A percentile compares a stretch with the other conserved stretches of the same genome.
phyloP scores from a whole-genome alignment of 1,140 invertebrate species.

The Lerema accius region DNA sequence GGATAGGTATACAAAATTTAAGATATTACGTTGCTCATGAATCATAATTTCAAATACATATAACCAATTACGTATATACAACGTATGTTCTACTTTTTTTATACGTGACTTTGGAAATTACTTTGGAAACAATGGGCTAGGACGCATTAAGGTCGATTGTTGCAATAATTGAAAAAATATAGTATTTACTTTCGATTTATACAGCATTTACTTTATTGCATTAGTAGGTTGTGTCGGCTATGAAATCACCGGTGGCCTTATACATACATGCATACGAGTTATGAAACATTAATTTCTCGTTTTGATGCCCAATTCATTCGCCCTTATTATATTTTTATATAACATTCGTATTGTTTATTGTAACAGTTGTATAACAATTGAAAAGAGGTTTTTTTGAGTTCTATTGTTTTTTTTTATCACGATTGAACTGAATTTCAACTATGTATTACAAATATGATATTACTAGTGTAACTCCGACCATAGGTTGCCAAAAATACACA shows the following conservation, averaged over 20 bases:
- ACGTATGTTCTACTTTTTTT: no score
- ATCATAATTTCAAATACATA: no score
- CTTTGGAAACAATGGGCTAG: background rate
- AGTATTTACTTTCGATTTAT: constrained; percentile 1
- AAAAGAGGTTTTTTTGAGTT: background rate
- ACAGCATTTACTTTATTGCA: constrained; percentile 8
- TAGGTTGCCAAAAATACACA: no score
- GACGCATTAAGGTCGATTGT: background rate
- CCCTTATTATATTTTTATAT: background rate
- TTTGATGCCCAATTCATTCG: constrained; percentile 4
- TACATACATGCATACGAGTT: background rate
- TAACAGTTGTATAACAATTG: background rate
- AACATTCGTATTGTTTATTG: no score
- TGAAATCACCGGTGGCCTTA: constrained; percentile 13
- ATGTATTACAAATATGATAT: no score
- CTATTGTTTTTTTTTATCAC: no score
- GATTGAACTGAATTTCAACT: no score
- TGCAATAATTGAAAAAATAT: background rate
- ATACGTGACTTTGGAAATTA: no score
- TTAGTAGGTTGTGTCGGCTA: constrained; percentile 5
- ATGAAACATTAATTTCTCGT: constrained; percentile 10
- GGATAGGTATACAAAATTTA: no score
- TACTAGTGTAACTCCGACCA: no score
- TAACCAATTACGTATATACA: no score
- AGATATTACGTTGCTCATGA: no score